A percentile compares a stretch with the other conserved stretches of the same genome.
Evolutionary conservation across 2,888 invertebrate species (phyloP).

Genomic region (Corythucha ciliata): DNA sequence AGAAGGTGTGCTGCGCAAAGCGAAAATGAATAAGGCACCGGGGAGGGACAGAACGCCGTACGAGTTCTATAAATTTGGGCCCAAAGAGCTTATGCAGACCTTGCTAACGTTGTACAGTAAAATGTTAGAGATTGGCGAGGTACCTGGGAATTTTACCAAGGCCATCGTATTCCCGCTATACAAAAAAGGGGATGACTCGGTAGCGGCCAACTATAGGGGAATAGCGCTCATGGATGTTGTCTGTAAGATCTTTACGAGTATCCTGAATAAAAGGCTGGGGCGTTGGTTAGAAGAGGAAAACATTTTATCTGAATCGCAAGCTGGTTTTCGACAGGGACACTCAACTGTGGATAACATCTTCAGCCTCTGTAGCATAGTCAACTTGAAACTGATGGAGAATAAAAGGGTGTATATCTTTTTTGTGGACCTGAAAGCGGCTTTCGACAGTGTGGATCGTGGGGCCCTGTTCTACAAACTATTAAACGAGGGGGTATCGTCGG

Average conservation of each 20-base stretch:
- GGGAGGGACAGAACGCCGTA: not conserved
- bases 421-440: conserved; percentile 17
- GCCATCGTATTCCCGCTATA: conserved; percentile 19
- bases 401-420: conserved; percentile 11
- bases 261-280: conserved; percentile 16
- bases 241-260: conserved; percentile 18
- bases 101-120: not conserved
- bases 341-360: conserved; percentile 16
- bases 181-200: conserved; percentile 20
- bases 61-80: conserved; percentile 7
- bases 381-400: not conserved
- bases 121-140: not conserved
- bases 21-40: conserved; percentile 13
- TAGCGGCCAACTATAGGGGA: conserved; percentile 23
- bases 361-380: conserved; percentile 6
- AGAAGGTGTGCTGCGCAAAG: conserved; percentile 6
- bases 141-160: not conserved
- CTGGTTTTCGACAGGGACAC: conserved; percentile 15
- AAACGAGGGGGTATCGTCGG: conserved; percentile 4
- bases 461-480: conserved; percentile 7
- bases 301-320: conserved; percentile 16
- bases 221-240: conserved; percentile 17
- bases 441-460: conserved; percentile 17
- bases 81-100: not conserved
- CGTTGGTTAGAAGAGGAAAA: not conserved